Base-by-base conservation (phyloP, 2,113 vertebrate species). In the Rousettus leschenaultii region DNA sequence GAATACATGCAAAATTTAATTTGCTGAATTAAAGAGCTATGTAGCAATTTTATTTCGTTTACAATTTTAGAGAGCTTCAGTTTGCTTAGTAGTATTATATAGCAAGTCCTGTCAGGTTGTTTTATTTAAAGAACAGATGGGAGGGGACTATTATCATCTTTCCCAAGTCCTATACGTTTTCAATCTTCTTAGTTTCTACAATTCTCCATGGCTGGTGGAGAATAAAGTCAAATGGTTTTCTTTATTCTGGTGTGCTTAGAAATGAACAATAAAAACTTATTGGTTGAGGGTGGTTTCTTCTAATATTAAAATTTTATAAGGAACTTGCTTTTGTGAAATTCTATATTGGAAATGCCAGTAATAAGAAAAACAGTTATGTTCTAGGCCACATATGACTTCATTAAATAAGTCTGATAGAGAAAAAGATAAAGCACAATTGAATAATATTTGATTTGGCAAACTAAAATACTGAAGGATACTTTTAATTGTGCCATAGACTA, bases 41-140 rank as follows among this genome's bases (percentile, higher is more conserved):
- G 22, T 71, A 63, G 82, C 19, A 43, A 65, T 65, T 95, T 92
- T 73, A 87, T 87, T 80, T 87, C 91, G 22, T 78, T 88, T 91
- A 70, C 21, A 91, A 0, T 93, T 96, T 75, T 86, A 95, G 11
- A 74, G 35, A 79, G 38, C 11, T 33, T 73, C 13, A 38, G 53
- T 82, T 82, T 93, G 9, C 38, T 59, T 65, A 75, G 43, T 2
- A 63, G 40, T 38, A 53, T 0, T 53, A 66, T 0, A 26, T 26
- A 80, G 51, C 30, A 93, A 77, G 51, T 82, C 8, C 18, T 48
- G 6, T 38, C 33, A 78, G n/a, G 11, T n/a, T 80, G 15, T 86
- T 89, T 95, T 53, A 8, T 57, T 74, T 95, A 89, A 88, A 77
- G 11, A 65, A 61, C 2, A 19, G 33, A 12, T 48, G 10, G 59